A percentile compares a stretch with the other conserved stretches of the same genome.
phyloP scores from a whole-genome alignment of 2,888 invertebrate species.

The Melanophora roralis region DNA sequence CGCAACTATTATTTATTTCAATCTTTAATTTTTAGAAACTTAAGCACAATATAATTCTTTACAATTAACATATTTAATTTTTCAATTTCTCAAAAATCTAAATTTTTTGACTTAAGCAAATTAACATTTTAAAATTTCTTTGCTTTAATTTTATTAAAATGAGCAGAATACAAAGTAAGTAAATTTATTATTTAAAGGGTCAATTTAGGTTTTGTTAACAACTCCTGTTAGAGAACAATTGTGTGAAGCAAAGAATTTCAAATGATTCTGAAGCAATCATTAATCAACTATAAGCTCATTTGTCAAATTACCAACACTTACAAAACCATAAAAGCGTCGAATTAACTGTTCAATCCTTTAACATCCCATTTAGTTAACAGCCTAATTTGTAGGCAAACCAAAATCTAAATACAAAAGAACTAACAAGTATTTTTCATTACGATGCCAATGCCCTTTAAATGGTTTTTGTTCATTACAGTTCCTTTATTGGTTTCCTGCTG shows the following conservation, averaged over 20 bases:
- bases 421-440: conserved; percentile 7
- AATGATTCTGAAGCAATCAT: conserved; percentile 50
- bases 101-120: background rate
- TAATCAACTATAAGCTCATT: conserved; percentile 52
- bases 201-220: background rate
- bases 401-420: background rate
- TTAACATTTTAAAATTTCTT: background rate
- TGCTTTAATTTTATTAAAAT: background rate
- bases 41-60: too few relatives aligned
- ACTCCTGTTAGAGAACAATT: background rate
- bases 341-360: background rate
- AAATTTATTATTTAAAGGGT: conserved; percentile 6
- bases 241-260: conserved; percentile 22
- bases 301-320: conserved; percentile 38
- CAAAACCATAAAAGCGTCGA: background rate
- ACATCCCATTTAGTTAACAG: too few relatives aligned
- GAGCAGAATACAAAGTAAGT: background rate
- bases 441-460: conserved; percentile 8
- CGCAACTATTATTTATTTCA: background rate
- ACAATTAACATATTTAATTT: conserved; percentile 10
- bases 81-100: background rate
- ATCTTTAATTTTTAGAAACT: too few relatives aligned
- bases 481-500: background rate
- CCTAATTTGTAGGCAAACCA: background rate
- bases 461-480: background rate